Evolutionary conservation across 2,113 vertebrate genomes (phyloP).

Genomic region (Actenoides lindsayi): DNA sequence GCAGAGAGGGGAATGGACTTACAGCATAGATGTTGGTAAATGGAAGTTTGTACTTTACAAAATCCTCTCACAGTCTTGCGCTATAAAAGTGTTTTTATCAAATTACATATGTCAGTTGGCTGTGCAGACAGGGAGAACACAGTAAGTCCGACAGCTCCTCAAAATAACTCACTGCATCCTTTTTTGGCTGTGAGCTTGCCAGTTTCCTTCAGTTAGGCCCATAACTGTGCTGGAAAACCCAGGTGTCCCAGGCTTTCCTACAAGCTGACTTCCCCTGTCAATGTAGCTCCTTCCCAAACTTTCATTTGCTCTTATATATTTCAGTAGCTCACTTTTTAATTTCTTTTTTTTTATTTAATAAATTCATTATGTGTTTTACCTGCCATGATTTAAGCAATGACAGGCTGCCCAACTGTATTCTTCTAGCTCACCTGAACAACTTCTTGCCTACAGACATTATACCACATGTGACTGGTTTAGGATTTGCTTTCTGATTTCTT

Average conservation of each 20-base stretch:
- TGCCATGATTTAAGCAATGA: background rate
- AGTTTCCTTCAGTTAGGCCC: background rate
- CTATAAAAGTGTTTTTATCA: slow-evolving; percentile 24
- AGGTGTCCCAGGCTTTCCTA: background rate
- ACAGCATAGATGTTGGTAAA: background rate
- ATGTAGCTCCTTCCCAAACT: background rate
- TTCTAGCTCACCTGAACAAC: background rate
- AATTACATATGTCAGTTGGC: background rate
- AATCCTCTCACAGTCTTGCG: background rate
- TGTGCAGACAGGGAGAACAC: background rate
- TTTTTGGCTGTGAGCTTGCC: background rate
- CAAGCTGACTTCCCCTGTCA: background rate
- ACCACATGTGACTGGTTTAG: rapidly evolving
- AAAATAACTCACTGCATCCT: background rate
- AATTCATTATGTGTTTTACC: background rate
- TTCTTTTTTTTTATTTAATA: background rate
- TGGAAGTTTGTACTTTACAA: background rate
- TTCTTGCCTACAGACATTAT: background rate
- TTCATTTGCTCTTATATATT: background rate
- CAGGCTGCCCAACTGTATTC: background rate
- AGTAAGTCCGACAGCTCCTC: background rate
- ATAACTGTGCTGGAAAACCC: background rate
- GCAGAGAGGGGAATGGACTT: background rate
- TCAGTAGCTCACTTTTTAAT: background rate
- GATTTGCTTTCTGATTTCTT: background rate